Evolutionary conservation across 2,888 invertebrate genomes (phyloP), one percentile per base, ranked within the genome.

Genomic region (Tupiocoris notatus): DNA sequence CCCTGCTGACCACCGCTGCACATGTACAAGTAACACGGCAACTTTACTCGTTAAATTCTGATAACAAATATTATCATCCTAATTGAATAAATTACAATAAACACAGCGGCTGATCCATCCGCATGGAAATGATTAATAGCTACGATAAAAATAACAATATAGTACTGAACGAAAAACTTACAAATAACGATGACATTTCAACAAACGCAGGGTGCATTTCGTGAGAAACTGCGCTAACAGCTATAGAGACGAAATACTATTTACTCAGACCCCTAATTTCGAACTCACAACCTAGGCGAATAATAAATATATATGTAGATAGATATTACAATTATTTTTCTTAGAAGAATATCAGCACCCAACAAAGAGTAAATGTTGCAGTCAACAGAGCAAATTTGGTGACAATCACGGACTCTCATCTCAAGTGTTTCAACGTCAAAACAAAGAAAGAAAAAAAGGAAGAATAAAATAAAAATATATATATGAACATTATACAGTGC

Each of bases 321-420:
- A 39, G 12, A 20, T 67, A 54, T 56, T 67, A 58, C 58, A 59
- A 70, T 25, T 70, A 59, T 25, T 58, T 59, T n/a, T n/a, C n/a
- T n/a, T n/a, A n/a, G n/a, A 59, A 59, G 18, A 70, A 23, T 70
- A 59, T 70, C 70, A 70, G 70, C 70, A 70, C 70, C 70, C 25
- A 18, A 59, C 3, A 39, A 39, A 39, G 39, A 39, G 39, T 12
- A 39, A 39, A 12, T 39, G 39, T 7, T 39, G 39, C 12, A 39
- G 39, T 39, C 39, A 39, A 39, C 12, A 3, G 39, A 12, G 12
- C 39, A 39, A 12, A 39, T n/a, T n/a, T n/a, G 39, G 6, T 39
- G 39, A 39, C 39, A 39, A 39, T 12, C 39, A 39, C 25, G 24
- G 21, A 70, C 23, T 20, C 22, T 58, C 3, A 12, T 20, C 22